Conservation (phyloP, 1,140 invertebrate genomes). For the Mylabris phalerata region DNA sequence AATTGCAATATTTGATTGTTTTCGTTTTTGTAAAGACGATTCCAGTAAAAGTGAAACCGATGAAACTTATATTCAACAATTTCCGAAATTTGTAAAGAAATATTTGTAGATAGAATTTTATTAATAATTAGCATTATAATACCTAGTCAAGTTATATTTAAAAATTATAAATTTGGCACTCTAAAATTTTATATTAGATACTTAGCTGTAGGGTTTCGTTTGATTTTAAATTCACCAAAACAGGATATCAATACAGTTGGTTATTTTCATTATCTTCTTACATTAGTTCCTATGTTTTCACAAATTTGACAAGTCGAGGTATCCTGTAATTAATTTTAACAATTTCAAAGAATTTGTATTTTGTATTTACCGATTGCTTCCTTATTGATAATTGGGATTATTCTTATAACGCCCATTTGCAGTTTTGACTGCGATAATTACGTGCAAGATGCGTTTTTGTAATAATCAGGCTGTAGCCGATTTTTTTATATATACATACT, state of each 20-base stretch:
- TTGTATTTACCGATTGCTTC: constrained; percentile 19
- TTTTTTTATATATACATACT: constrained; percentile 27
- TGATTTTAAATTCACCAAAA: not conserved
- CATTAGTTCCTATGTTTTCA: not conserved
- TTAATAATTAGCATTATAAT: constrained; percentile 33
- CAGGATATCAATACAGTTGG: not conserved
- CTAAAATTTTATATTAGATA: constrained; percentile 25
- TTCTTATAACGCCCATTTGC: too few relatives aligned
- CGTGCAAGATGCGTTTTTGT: constrained; percentile 31
- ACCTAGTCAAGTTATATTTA: constrained; percentile 39
- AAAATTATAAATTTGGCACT: constrained; percentile 33
- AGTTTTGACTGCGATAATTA: constrained; percentile 4
- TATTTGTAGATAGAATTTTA: constrained; percentile 43
- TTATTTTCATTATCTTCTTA: not conserved
- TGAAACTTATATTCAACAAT: too few relatives aligned
- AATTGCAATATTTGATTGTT: constrained; percentile 7
- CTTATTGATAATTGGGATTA: constrained; percentile 11
- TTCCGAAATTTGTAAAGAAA: constrained; percentile 18
- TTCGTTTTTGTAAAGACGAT: constrained; percentile 13
- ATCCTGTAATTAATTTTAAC: not conserved
- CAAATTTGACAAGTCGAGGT: too few relatives aligned
- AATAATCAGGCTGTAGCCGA: constrained; percentile 32
- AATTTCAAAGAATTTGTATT: constrained; percentile 3
- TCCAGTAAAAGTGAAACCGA: constrained; percentile 11
- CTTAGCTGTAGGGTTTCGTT: constrained; percentile 21